Evolutionary conservation across 2,113 vertebrate species (phyloP).

Genomic region (Apus apus): DNA sequence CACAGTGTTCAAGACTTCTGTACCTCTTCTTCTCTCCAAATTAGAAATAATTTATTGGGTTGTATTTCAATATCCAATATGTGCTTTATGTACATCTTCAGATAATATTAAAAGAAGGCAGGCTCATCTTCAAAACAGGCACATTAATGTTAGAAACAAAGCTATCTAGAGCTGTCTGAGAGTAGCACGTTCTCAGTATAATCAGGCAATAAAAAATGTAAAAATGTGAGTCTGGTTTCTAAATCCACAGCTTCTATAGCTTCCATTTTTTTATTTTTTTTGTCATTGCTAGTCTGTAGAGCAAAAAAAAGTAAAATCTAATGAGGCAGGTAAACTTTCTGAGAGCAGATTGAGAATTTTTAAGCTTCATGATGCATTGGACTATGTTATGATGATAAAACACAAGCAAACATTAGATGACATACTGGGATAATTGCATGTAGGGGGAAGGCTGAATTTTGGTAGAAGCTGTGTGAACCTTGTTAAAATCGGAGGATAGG

Average conservation of each 20-base stretch:
- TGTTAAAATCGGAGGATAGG: not conserved
- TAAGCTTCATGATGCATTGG: not conserved
- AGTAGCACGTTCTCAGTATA: not conserved
- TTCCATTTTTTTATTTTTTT: not conserved
- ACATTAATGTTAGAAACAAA: not conserved
- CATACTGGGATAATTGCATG: not conserved
- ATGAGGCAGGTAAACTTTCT: not conserved
- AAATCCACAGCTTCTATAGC: not conserved
- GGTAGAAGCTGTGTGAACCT: not conserved
- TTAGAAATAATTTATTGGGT: not conserved
- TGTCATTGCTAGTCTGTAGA: not conserved
- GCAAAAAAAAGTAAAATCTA: not conserved
- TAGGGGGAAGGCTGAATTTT: not conserved
- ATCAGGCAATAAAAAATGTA: not conserved
- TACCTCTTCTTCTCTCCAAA: not conserved
- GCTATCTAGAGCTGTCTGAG: not conserved
- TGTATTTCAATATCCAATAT: not conserved
- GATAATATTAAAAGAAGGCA: not conserved
- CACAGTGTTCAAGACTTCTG: not conserved
- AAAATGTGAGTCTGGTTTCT: not conserved
- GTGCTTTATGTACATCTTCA: not conserved
- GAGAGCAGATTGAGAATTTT: not conserved
- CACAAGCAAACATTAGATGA: not conserved
- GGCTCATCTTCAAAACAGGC: slow-evolving; percentile 15
- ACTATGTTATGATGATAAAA: not conserved